Evolutionary conservation across 2,113 vertebrate genomes (phyloP).

Genomic region (Aspidoscelis tigris): DNA sequence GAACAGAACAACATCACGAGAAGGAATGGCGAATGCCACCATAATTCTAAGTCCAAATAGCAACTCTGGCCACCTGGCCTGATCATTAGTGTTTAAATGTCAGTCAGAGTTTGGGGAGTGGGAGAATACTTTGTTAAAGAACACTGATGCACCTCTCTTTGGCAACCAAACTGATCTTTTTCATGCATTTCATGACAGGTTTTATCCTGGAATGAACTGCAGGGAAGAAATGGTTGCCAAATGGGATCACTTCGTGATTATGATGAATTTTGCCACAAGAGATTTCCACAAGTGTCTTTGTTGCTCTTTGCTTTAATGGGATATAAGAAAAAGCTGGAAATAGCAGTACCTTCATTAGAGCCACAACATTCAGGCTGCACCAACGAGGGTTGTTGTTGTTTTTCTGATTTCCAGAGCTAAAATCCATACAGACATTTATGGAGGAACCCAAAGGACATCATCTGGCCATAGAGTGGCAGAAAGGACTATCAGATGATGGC

Average conservation of each 20-base stretch:
- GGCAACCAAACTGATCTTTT: not conserved
- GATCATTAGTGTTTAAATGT: conserved; percentile 16
- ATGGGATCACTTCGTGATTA: not conserved
- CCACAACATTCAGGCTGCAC: too few relatives aligned
- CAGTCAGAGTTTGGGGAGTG: not conserved
- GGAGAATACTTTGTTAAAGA: not conserved
- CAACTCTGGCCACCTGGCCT: not conserved
- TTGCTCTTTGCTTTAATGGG: too few relatives aligned
- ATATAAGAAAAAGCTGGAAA: not conserved
- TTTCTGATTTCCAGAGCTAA: too few relatives aligned
- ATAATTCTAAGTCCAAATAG: not conserved
- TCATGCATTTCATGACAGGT: too few relatives aligned
- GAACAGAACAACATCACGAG: not conserved
- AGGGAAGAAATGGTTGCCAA: not conserved
- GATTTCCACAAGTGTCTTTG: not conserved
- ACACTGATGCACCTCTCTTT: not conserved
- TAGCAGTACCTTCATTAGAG: not conserved
- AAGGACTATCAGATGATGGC: too few relatives aligned
- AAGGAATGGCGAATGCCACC: not conserved
- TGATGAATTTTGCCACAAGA: not conserved
- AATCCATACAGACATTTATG: too few relatives aligned
- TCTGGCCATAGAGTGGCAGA: too few relatives aligned
- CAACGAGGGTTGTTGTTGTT: too few relatives aligned
- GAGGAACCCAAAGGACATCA: too few relatives aligned
- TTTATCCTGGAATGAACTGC: not conserved